phyloP scores from a whole-genome alignment of 2,888 invertebrate species.

The Tenthredo livida region DNA sequence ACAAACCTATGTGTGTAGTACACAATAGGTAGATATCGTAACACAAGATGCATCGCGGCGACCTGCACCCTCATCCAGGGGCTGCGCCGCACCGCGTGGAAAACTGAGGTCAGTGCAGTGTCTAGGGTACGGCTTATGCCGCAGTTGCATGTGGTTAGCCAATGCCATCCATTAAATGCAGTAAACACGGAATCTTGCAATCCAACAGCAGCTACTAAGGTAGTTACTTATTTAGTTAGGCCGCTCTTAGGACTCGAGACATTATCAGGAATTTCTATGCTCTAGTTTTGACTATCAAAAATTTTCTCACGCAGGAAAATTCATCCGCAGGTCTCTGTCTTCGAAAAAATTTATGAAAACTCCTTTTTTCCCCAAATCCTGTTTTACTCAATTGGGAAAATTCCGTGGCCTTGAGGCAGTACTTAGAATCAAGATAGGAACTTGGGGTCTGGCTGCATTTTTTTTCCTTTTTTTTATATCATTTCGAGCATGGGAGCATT shows the following conservation, averaged over 20 bases:
- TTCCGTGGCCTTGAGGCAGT: no score
- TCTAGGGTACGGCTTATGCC: conserved; percentile 53
- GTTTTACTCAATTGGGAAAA: no score
- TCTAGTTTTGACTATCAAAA: neutral
- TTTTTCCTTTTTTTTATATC: no score
- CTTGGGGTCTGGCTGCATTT: no score
- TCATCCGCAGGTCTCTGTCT: no score
- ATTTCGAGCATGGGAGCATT: no score
- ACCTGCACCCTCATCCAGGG: neutral
- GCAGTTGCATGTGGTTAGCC: conserved; percentile 69
- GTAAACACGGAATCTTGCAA: conserved; percentile 73
- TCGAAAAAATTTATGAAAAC: neutral
- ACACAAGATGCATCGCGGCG: conserved; percentile 10
- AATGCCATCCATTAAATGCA: conserved; percentile 71
- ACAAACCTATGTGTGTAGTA: neutral
- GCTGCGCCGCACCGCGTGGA: neutral
- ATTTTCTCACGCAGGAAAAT: neutral
- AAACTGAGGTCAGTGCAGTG: conserved; percentile 26
- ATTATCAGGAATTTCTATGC: neutral
- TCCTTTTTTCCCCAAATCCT: no score
- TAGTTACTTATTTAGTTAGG: conserved; percentile 33
- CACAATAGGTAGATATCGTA: neutral
- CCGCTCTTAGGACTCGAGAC: conserved; percentile 7
- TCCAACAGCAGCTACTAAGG: conserved; percentile 64
- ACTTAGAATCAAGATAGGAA: no score